Evolutionary conservation across 1,140 invertebrate genomes (phyloP).

Genomic region (Pristionchus pacificus): DNA sequence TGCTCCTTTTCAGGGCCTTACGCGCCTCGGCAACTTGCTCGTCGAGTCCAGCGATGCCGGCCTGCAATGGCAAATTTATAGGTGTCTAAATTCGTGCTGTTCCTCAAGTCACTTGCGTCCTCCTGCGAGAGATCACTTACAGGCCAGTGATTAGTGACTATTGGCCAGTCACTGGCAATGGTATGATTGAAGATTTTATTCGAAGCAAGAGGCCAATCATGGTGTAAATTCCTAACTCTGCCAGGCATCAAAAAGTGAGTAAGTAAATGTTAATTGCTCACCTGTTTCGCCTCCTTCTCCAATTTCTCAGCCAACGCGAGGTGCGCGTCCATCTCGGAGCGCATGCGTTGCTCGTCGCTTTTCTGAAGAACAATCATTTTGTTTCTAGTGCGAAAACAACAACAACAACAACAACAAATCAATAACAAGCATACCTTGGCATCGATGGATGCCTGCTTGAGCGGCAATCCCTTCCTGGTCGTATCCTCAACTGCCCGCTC

Average conservation of each 20-base stretch:
- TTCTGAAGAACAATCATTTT: slow-evolving; percentile 12
- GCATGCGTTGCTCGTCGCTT: slow-evolving; percentile 24
- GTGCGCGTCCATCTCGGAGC: slow-evolving; percentile 22
- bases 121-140: no score
- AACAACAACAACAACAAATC: background rate
- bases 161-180: background rate
- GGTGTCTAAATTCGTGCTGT: no score
- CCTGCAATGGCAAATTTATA: no score
- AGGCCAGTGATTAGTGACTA: no score
- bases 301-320: slow-evolving; percentile 17
- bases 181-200: slow-evolving; percentile 1
- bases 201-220: no score
- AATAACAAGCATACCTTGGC: background rate
- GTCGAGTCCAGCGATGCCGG: background rate
- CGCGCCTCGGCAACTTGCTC: background rate
- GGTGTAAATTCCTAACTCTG: no score
- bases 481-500: background rate
- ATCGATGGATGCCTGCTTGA: slow-evolving; percentile 1
- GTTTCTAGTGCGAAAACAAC: background rate
- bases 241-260: no score
- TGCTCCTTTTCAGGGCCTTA: background rate
- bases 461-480: slow-evolving; percentile 7
- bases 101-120: no score
- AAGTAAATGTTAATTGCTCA: no score
- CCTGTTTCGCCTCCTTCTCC: slow-evolving; percentile 5